Percentiles rank a stretch among this genome's conserved stretches.
Conservation (phyloP, 2,113 vertebrate species). For the Tetrax tetrax region DNA sequence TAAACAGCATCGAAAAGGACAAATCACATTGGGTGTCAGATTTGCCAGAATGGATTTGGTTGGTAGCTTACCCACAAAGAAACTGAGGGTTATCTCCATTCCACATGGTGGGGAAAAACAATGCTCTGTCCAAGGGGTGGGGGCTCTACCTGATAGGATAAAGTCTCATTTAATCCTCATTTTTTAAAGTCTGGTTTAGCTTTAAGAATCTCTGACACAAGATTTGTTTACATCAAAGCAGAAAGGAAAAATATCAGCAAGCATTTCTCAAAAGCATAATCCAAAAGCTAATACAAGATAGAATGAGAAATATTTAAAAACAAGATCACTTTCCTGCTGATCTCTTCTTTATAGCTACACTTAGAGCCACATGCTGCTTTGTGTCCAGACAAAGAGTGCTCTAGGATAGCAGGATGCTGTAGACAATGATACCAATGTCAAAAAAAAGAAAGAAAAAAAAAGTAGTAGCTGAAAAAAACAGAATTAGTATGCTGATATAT, state of each 20-base stretch:
- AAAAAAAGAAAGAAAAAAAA: background rate
- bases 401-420: background rate
- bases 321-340: background rate
- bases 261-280: conserved; percentile 1
- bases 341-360: background rate
- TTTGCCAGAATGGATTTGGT: conserved; percentile 69
- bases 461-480: background rate
- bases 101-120: conserved; percentile 42
- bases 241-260: conserved; percentile 14
- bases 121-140: background rate
- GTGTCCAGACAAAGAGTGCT: conserved; percentile 1
- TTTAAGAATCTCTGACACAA: conserved; percentile 5
- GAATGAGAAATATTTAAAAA: background rate
- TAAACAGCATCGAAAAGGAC: conserved; percentile 62
- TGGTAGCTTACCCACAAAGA: conserved; percentile 53
- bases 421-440: background rate
- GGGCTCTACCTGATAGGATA: conserved; percentile 7
- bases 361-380: background rate
- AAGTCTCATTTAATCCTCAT: background rate
- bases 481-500: background rate
- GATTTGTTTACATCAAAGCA: conserved; percentile 48
- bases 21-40: conserved; percentile 64
- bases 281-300: background rate
- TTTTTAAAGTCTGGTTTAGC: background rate
- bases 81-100: conserved; percentile 58